A percentile compares a stretch with the other conserved stretches of the same genome.
These are phyloP conservation scores for Percopsis omiscomaycus DNA, from an alignment of 2,797 vertebrate species.

Conservation along the genomic window DNA sequence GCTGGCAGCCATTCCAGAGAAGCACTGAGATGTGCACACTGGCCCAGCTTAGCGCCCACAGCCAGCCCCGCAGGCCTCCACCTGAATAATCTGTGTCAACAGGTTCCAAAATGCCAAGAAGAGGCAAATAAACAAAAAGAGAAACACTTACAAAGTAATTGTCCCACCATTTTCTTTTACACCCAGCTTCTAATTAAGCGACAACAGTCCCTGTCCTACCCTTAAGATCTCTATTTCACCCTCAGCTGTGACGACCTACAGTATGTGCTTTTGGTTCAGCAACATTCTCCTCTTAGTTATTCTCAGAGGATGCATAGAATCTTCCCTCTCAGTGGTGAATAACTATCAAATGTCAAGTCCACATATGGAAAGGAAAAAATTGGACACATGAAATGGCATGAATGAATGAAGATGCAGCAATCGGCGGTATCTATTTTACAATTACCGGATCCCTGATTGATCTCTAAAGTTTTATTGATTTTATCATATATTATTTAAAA, in stretches of 20 bases:
- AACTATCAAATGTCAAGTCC: slow-evolving; percentile 9
- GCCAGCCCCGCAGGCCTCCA: slow-evolving; percentile 76
- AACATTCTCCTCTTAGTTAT: slow-evolving; percentile 24
- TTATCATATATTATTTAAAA: slow-evolving; percentile 14
- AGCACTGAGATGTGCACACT: slow-evolving; percentile 75
- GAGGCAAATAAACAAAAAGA: slow-evolving; percentile 71
- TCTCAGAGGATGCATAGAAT: slow-evolving; percentile 21
- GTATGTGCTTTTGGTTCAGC: slow-evolving; percentile 26
- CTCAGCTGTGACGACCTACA: slow-evolving; percentile 32
- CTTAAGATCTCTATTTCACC: slow-evolving; percentile 35
- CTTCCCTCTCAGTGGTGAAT: background rate
- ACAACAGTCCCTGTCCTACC: slow-evolving; percentile 28
- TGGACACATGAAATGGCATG: background rate
- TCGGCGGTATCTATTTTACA: slow-evolving; percentile 15
- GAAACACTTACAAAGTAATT: slow-evolving; percentile 77
- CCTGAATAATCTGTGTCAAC: slow-evolving; percentile 85
- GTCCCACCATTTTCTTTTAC: slow-evolving; percentile 59
- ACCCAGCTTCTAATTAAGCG: slow-evolving; percentile 72
- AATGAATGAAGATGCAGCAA: background rate
- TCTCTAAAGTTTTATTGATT: background rate
- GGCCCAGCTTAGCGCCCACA: slow-evolving; percentile 73
- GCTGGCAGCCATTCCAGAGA: slow-evolving; percentile 79
- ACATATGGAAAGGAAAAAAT: background rate
- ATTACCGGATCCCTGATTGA: background rate
- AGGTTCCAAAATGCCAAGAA: slow-evolving; percentile 80